Evolutionary conservation across 2,888 invertebrate genomes (phyloP).

Genomic region (Rhorus exstirpatorius): DNA sequence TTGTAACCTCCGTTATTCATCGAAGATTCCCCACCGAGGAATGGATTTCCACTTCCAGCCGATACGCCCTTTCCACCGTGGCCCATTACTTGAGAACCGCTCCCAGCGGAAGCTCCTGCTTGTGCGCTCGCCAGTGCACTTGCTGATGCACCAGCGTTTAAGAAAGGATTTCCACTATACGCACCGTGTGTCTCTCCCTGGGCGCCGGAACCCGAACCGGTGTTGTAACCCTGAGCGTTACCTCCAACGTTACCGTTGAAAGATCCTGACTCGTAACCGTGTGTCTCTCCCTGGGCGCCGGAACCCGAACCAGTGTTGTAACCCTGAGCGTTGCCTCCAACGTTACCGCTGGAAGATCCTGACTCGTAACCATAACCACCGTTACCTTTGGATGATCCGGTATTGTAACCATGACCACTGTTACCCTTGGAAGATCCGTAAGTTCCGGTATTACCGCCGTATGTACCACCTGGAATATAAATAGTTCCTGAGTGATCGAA

Average conservation of each 20-base stretch:
- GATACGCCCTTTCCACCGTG: conserved; percentile 2
- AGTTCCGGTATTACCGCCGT: conserved; percentile 41
- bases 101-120: conserved; percentile 53
- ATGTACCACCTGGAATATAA: conserved; percentile 52
- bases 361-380: conserved; percentile 14
- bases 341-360: background rate
- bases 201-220: conserved; percentile 35
- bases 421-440: conserved; percentile 30
- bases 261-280: conserved; percentile 17
- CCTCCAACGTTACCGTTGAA: conserved; percentile 4
- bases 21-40: conserved; percentile 51
- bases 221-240: conserved; percentile 19
- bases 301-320: conserved; percentile 29
- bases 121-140: conserved; percentile 58
- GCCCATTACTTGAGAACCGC: conserved; percentile 15
- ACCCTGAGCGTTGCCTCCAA: conserved; percentile 40
- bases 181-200: conserved; percentile 40
- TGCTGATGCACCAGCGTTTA: conserved; percentile 53
- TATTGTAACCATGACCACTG: conserved; percentile 26
- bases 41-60: conserved; percentile 57
- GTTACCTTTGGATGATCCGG: conserved; percentile 15
- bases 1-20: conserved; percentile 29
- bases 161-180: conserved; percentile 71
- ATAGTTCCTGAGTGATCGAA: background rate
- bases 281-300: conserved; percentile 24